These are phyloP conservation scores for Zosterops pallidus DNA, from an alignment of 2,113 vertebrate species.

Conservation along the genomic window DNA sequence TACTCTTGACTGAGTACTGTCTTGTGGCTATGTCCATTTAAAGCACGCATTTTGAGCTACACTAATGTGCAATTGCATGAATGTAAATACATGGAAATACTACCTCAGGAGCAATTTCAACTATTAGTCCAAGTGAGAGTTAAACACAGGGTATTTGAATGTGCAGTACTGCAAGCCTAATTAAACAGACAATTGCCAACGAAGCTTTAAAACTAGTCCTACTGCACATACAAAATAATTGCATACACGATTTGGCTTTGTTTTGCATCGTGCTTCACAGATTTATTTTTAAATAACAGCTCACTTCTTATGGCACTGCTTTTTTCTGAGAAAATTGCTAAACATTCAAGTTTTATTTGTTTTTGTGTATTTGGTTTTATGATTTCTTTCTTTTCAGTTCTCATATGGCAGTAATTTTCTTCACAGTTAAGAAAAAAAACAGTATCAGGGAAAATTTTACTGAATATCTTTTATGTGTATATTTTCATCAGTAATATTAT, in stretches of 20 bases:
- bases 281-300: conserved; percentile 23
- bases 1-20: not conserved
- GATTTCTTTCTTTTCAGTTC: not conserved
- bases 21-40: not conserved
- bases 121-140: conserved; percentile 2
- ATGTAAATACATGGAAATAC: conserved; percentile 12
- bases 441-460: not conserved
- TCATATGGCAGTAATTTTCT: not conserved
- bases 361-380: not conserved
- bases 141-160: conserved; percentile 4
- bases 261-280: not conserved
- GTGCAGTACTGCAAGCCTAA: not conserved
- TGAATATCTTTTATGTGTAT: not conserved
- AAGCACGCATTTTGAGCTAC: not conserved
- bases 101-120: conserved; percentile 1
- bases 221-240: not conserved
- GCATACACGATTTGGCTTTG: not conserved
- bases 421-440: not conserved
- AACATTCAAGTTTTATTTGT: not conserved
- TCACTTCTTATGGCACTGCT: not conserved
- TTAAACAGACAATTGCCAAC: conserved; percentile 22
- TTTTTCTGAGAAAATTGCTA: not conserved
- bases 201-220: conserved; percentile 15
- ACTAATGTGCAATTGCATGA: not conserved
- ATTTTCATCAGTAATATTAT: not conserved